phyloP scores from a whole-genome alignment of 2,113 vertebrate genomes.

The Pseudorectes ferrugineus region DNA sequence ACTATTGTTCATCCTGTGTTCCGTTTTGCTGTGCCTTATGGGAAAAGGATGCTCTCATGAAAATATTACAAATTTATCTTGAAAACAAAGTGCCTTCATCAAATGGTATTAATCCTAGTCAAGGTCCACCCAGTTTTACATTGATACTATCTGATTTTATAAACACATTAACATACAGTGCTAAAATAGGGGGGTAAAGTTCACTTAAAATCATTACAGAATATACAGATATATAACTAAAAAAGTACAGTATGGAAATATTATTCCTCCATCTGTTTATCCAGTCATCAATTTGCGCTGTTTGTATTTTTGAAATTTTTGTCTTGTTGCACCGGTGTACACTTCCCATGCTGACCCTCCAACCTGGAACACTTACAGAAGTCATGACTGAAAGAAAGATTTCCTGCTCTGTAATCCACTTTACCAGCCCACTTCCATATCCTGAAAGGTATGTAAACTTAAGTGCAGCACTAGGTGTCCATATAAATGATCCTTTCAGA shows the following conservation, averaged over 20 bases:
- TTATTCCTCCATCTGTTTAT: slow-evolving; percentile 68
- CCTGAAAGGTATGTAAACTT: slow-evolving; percentile 78
- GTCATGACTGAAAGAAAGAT: slow-evolving; percentile 68
- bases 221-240: slow-evolving; percentile 84
- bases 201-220: slow-evolving; percentile 81
- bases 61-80: slow-evolving; percentile 56
- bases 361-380: slow-evolving; percentile 67
- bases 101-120: slow-evolving; percentile 56
- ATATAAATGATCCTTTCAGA: slow-evolving; percentile 72
- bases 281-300: slow-evolving; percentile 67
- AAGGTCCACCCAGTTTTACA: slow-evolving; percentile 67
- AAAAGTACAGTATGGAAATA: slow-evolving; percentile 71
- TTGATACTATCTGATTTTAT: slow-evolving; percentile 56
- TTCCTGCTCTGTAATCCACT: slow-evolving; percentile 76
- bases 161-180: slow-evolving; percentile 66
- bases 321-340: slow-evolving; percentile 64
- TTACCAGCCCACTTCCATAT: slow-evolving; percentile 77
- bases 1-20: not conserved
- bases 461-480: slow-evolving; percentile 79
- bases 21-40: slow-evolving; percentile 44
- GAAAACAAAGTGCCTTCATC: slow-evolving; percentile 62
- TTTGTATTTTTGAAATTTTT: slow-evolving; percentile 66
- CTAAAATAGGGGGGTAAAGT: slow-evolving; percentile 58
- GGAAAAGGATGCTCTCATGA: slow-evolving; percentile 29
- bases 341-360: slow-evolving; percentile 68